Evolutionary conservation across 2,888 invertebrate genomes (phyloP), one percentile per base, ranked within the genome.

Genomic region (Amiota mariae): DNA sequence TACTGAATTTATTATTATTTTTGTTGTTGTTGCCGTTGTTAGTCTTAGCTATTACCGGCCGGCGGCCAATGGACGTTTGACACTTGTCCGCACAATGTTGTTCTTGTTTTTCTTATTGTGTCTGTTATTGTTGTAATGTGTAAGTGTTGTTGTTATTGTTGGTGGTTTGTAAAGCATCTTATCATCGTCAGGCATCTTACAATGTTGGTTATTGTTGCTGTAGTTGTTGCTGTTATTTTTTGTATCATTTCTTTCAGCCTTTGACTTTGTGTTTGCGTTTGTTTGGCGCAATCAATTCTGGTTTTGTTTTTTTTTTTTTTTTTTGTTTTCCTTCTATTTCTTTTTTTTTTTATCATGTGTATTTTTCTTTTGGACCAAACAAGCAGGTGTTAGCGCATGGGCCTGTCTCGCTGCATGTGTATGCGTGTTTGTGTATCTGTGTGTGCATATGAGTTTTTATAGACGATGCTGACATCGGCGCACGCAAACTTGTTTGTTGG

Each of bases 401-500:
- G 8, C 71, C 13, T 51, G 59, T 68, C 51, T 64, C 61, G 63
- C 68, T 63, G 70, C 36, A 36, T 36, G 72, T 76, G 51, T 48
- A 24, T 15, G 46, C 48, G 46, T 47, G 8, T 15, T 24, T 24
- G 24, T 24, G 24, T 24, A 24, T 24, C 24, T 24, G n/a, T n/a
- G n/a, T n/a, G n/a, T n/a, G n/a, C 24, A 24, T 3, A 24, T 24
- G n/a, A 49, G 20, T 68, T 11, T 51, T 20, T 51, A 49, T 12
- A 20, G 13, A 12, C n/a, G n/a, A 12, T n/a, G 46, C n/a, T 46
- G 48, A 66, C 48, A 48, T 66, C 66, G n/a, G n/a, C 24, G 51
- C 51, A 54, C 20, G 20, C 54, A 68, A 68, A 68, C 67, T 68
- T 68, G 67, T 68, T 68, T 68, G 51, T 68, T 68, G 67, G 51